A percentile compares a stretch with the other conserved stretches of the same genome.
phyloP scores from a whole-genome alignment of 1,140 invertebrate species.

The Diorhabda elongata region DNA sequence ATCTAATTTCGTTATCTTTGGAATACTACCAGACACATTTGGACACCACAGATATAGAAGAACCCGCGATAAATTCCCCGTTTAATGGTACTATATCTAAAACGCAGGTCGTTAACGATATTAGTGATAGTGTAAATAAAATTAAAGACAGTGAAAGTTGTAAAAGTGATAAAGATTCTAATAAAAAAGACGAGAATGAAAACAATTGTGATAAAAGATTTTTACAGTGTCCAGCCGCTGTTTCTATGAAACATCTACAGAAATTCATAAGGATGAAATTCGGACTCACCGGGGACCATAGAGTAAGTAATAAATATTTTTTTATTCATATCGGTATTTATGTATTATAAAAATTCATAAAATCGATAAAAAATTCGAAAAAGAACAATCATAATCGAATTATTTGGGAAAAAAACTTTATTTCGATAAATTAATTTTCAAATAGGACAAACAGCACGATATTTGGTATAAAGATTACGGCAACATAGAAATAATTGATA shows the following conservation, averaged over 20 bases:
- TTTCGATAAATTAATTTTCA: too few relatives aligned
- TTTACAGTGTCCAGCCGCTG: constrained; percentile 66
- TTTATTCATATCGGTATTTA: not conserved
- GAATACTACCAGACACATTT: constrained; percentile 54
- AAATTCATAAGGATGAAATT: constrained; percentile 71
- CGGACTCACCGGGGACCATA: constrained; percentile 53
- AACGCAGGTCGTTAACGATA: constrained; percentile 7
- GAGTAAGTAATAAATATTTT: constrained; percentile 42
- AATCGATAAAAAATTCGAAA: too few relatives aligned
- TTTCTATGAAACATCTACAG: constrained; percentile 65
- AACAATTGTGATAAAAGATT: constrained; percentile 49
- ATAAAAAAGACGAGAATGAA: constrained; percentile 6
- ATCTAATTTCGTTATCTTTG: constrained; percentile 83
- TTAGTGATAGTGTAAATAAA: constrained; percentile 2
- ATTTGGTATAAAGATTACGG: too few relatives aligned
- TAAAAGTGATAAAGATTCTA: constrained; percentile 20
- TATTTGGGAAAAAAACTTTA: too few relatives aligned
- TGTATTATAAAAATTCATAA: not conserved
- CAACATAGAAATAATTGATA: too few relatives aligned
- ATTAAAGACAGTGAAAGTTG: constrained; percentile 19
- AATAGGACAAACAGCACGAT: too few relatives aligned
- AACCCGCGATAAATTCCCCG: constrained; percentile 10
- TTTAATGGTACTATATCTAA: constrained; percentile 4
- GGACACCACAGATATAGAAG: constrained; percentile 27
- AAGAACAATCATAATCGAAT: too few relatives aligned